Percentiles rank a stretch among this genome's conserved stretches.
Conservation (phyloP, 2,888 invertebrate genomes). For the Melanostoma scalare region DNA sequence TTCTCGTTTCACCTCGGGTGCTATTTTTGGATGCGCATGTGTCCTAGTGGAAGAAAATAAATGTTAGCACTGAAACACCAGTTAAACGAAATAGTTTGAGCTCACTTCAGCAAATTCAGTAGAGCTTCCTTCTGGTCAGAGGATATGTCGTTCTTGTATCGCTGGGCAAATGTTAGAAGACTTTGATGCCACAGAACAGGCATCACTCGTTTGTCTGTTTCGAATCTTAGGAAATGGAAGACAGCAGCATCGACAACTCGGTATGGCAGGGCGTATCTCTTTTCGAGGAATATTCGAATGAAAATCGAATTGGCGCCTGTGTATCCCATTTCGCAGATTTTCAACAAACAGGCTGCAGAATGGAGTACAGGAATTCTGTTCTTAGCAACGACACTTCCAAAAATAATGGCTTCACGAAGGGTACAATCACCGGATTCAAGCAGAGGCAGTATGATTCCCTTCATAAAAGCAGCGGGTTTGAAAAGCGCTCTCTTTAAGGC, state of each 20-base stretch:
- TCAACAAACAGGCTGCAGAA: constrained; percentile 96
- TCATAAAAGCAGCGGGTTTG: constrained; percentile 99
- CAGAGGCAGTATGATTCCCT: constrained; percentile 90
- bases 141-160: constrained; percentile 97
- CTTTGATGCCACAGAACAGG: constrained; percentile 99
- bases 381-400: constrained; percentile 94
- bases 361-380: constrained; percentile 97
- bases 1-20: constrained; percentile 91
- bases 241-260: constrained; percentile 97
- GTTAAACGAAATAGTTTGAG: neutral
- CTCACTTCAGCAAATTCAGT: constrained; percentile 86
- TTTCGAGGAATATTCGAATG: constrained; percentile 95
- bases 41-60: constrained; percentile 75
- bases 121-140: constrained; percentile 95
- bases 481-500: constrained; percentile 95
- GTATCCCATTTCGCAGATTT: constrained; percentile 99
- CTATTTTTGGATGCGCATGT: constrained; percentile 83
- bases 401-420: constrained; percentile 96
- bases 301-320: constrained; percentile 98
- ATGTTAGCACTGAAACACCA: neutral
- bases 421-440: constrained; percentile 95
- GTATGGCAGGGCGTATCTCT: constrained; percentile 98
- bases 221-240: constrained; percentile 95
- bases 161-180: constrained; percentile 94
- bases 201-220: constrained; percentile 90